Evolutionary conservation across 2,797 vertebrate genomes (phyloP).

Genomic region (Danio choprae): DNA sequence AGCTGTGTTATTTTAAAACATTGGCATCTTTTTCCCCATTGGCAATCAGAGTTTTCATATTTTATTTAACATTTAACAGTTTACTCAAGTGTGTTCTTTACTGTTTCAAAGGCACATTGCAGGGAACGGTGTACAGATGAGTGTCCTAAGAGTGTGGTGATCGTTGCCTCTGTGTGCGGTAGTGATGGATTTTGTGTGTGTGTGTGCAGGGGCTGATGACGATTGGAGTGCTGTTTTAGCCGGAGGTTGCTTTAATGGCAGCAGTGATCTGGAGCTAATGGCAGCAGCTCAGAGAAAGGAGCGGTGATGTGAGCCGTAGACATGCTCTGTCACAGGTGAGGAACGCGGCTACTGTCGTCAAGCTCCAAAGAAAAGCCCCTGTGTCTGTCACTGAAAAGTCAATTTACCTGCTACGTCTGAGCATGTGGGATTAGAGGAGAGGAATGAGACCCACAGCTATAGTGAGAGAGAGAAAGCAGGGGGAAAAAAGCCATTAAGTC

Average conservation of each 20-base stretch:
- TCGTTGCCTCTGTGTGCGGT: slow-evolving; percentile 21
- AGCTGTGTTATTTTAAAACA: too few relatives aligned
- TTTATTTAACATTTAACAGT: background rate
- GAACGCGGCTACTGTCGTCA: slow-evolving; percentile 64
- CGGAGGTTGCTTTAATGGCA: slow-evolving; percentile 58
- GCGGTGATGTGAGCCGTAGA: slow-evolving; percentile 23
- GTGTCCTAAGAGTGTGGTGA: background rate
- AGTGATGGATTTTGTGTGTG: slow-evolving; percentile 20
- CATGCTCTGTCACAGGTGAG: slow-evolving; percentile 47
- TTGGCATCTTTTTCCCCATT: too few relatives aligned
- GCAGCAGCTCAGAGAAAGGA: slow-evolving; percentile 30
- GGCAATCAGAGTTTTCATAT: background rate
- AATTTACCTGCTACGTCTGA: slow-evolving; percentile 47
- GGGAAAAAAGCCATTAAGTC: slow-evolving; percentile 73
- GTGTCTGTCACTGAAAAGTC: slow-evolving; percentile 51
- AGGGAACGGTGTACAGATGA: background rate
- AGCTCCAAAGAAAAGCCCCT: slow-evolving; percentile 46
- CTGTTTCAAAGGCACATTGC: background rate
- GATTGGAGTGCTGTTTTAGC: slow-evolving; percentile 52
- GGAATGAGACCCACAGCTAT: slow-evolving; percentile 73
- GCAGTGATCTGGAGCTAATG: slow-evolving; percentile 60
- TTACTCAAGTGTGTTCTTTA: background rate
- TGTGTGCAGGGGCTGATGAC: slow-evolving; percentile 2
- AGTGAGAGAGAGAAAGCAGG: slow-evolving; percentile 59
- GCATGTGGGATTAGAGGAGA: slow-evolving; percentile 53